Evolutionary conservation across 2,888 invertebrate genomes (phyloP), one percentile per base, ranked within the genome.

Genomic region (Dendrolimus houi): DNA sequence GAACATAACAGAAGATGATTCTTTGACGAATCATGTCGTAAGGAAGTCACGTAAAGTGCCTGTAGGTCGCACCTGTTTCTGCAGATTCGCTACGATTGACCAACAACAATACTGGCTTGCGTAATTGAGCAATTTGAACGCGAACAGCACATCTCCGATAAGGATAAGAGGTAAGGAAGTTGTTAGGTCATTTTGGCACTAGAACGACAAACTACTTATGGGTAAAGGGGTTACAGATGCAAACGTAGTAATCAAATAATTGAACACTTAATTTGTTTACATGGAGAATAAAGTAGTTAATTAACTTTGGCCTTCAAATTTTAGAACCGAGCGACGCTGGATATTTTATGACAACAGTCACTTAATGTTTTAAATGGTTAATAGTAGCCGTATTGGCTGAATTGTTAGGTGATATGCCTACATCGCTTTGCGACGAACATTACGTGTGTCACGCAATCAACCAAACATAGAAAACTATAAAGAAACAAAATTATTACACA

Each of bases 71-170:
- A 87, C 85, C 81, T 87, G 87, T 71, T 29, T 77, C 70, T 70
- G 69, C 69, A 79, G 76, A 79, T 77, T 76, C 64, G 74, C 72
- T 73, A 84, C 76, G 88, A 79, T 75, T 80, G 81, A 80, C 79
- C 71, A 81, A 81, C 74, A 83, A 87, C 88, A 89, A 88, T 86
- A 79, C 77, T 72, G 69, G 65, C 65, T 74, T 69, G 70, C 66
- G 72, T 86, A 85, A 88, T 86, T 83, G 81, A 79, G 83, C 77
- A 80, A 86, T 85, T 83, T 70, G 65, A 66, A 81, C 72, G 72
- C 79, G 72, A 72, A 73, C 70, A 74, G 76, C 82, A 79, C 82
- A 83, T 85, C 81, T 81, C 75, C 75, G 79, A 81, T 81, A 83
- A 82, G 79, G 81, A 80, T 80, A 79, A 75, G 72, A 71, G 47